Conservation (phyloP, 2,888 invertebrate genomes). For the Stenotaenia linearis region DNA sequence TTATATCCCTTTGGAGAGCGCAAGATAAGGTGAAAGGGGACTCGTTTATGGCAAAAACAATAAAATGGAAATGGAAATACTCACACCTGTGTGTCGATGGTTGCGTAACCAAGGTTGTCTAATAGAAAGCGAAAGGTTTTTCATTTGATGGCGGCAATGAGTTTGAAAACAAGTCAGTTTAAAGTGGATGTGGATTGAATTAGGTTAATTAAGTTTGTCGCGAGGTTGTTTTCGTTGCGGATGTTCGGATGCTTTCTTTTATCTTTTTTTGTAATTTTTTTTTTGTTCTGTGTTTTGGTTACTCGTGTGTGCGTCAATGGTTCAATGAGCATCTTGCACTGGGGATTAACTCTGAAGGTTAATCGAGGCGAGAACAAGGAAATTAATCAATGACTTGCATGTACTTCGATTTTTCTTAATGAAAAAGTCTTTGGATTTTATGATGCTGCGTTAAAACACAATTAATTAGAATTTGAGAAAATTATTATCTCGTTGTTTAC, state of each 20-base stretch:
- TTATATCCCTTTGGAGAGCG: neutral
- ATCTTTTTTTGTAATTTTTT: neutral
- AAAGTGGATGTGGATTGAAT: neutral
- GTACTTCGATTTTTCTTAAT: no score
- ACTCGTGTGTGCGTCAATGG: neutral
- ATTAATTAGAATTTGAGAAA: no score
- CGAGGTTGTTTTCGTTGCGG: neutral
- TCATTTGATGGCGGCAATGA: neutral
- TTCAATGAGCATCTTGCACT: neutral
- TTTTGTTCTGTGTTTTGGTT: neutral
- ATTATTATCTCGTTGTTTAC: no score
- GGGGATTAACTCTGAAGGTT: neutral
- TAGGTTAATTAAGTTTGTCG: neutral
- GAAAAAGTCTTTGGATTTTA: no score
- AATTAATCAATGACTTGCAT: neutral
- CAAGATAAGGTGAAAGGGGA: constrained; percentile 8
- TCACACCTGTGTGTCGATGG: neutral
- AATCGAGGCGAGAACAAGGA: neutral
- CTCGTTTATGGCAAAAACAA: neutral
- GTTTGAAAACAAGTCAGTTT: neutral
- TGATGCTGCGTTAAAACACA: no score
- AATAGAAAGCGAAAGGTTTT: neutral
- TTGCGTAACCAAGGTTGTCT: no score
- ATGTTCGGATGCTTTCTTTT: neutral
- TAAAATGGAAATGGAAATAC: neutral